Evolutionary conservation across 2,113 vertebrate genomes (phyloP).

Genomic region (Cololabis saira): DNA sequence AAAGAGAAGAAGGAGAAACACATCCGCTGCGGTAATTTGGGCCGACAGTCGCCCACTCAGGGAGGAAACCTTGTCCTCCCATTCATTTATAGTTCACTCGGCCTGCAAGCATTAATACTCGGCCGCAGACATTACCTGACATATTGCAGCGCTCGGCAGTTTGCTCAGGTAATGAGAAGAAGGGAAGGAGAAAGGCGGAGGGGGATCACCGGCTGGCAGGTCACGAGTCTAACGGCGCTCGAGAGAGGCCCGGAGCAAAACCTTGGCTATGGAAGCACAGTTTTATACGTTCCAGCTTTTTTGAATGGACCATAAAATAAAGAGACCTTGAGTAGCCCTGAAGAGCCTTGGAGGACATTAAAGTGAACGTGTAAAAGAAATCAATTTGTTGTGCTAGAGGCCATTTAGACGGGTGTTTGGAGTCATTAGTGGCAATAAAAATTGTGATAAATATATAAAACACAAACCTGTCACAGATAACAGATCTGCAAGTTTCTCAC

Average conservation of each 20-base stretch:
- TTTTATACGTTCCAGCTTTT: conserved; percentile 34
- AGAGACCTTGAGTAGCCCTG: background rate
- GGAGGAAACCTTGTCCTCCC: conserved; percentile 42
- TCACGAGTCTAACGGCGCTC: conserved; percentile 37
- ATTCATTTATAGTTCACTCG: conserved; percentile 62
- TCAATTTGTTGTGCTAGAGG: no score
- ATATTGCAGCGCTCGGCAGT: conserved; percentile 60
- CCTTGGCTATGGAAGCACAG: conserved; percentile 15
- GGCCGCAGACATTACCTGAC: conserved; percentile 27
- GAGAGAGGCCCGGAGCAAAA: conserved; percentile 29
- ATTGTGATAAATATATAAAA: no score
- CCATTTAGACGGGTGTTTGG: no score
- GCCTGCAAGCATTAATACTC: background rate
- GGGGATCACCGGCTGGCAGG: conserved; percentile 31
- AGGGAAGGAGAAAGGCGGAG: conserved; percentile 1
- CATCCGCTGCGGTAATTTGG: conserved; percentile 28
- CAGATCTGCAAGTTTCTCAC: no score
- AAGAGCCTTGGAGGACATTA: no score
- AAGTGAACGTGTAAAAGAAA: no score
- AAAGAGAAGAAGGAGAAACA: background rate
- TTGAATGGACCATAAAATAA: conserved; percentile 28
- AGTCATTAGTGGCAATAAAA: no score
- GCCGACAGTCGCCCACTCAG: conserved; percentile 24
- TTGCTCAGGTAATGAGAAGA: conserved; percentile 62
- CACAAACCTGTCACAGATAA: no score